A percentile compares a stretch with the other conserved stretches of the same genome.
Evolutionary conservation across 2,113 vertebrate genomes (phyloP).

Genomic region (Porphyrio hochstetteri): DNA sequence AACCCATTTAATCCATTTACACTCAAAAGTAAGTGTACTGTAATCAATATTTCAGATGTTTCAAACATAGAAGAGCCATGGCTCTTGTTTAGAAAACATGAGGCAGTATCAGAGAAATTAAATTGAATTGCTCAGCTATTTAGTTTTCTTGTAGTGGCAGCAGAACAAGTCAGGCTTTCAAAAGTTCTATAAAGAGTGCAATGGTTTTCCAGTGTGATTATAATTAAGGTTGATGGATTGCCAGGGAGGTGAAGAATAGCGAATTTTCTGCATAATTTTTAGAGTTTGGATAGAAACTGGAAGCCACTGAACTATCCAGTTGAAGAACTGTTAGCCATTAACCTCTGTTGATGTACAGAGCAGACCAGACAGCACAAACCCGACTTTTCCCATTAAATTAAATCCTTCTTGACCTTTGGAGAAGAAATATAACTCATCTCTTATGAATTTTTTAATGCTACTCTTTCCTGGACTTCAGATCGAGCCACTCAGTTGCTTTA

Average conservation of each 20-base stretch:
- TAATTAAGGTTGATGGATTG: constrained; percentile 59
- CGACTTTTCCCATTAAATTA: neutral
- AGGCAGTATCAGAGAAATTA: constrained; percentile 46
- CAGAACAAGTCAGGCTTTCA: constrained; percentile 44
- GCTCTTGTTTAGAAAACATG: constrained; percentile 55
- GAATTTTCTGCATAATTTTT: constrained; percentile 20
- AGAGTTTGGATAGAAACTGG: neutral
- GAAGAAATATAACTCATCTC: neutral
- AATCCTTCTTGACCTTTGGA: neutral
- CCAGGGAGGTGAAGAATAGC: neutral
- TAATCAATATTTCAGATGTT: constrained; percentile 47
- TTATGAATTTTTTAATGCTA: neutral
- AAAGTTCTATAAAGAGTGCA: neutral
- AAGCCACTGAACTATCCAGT: neutral
- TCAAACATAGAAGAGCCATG: constrained; percentile 8
- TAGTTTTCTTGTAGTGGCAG: constrained; percentile 46
- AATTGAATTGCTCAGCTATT: constrained; percentile 63
- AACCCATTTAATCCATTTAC: neutral
- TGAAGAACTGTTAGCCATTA: neutral
- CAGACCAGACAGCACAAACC: neutral
- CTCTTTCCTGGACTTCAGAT: neutral
- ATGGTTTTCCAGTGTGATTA: constrained; percentile 14
- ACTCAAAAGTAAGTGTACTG: constrained; percentile 23
- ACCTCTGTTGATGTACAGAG: neutral
- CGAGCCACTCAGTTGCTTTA: neutral